phyloP scores from a whole-genome alignment of 2,888 invertebrate genomes.

The Iphiclides podalirius region DNA sequence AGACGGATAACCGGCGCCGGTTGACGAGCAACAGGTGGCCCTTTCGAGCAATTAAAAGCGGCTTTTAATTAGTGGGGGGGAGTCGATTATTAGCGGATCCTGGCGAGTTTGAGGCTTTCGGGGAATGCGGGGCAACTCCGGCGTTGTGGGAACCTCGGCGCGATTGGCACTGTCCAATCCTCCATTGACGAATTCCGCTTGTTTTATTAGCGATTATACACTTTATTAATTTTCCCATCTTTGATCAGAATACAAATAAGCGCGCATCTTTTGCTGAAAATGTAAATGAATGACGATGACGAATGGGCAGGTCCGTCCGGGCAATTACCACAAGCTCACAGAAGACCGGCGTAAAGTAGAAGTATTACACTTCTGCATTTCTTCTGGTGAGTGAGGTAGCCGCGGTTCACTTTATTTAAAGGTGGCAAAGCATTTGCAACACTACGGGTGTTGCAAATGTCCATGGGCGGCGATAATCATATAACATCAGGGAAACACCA shows the following conservation, averaged over 20 bases:
- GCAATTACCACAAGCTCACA: too few species aligned
- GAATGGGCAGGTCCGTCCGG: too few species aligned
- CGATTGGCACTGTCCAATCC: slow-evolving; percentile 23
- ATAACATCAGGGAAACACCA: too few species aligned
- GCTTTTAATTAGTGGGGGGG: slow-evolving; percentile 78
- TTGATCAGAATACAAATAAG: background rate
- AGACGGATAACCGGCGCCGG: slow-evolving; percentile 34
- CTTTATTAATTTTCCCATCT: slow-evolving; percentile 5
- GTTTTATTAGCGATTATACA: slow-evolving; percentile 19
- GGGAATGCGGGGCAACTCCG: slow-evolving; percentile 64
- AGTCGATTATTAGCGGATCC: slow-evolving; percentile 73
- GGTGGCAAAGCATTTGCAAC: too few species aligned
- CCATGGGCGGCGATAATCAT: too few species aligned
- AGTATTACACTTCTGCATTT: too few species aligned
- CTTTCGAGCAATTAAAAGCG: slow-evolving; percentile 75
- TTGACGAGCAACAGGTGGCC: slow-evolving; percentile 72
- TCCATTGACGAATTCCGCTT: slow-evolving; percentile 3
- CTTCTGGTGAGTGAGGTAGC: too few species aligned
- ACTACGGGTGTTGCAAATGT: too few species aligned
- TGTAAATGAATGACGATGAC: too few species aligned
- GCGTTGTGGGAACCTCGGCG: slow-evolving; percentile 48
- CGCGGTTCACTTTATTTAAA: too few species aligned
- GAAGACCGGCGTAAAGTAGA: too few species aligned
- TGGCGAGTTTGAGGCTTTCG: slow-evolving; percentile 65
- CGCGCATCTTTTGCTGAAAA: background rate